These are phyloP conservation scores for Ochropleura plecta DNA, from an alignment of 2,888 invertebrate species.

Conservation along the genomic window DNA sequence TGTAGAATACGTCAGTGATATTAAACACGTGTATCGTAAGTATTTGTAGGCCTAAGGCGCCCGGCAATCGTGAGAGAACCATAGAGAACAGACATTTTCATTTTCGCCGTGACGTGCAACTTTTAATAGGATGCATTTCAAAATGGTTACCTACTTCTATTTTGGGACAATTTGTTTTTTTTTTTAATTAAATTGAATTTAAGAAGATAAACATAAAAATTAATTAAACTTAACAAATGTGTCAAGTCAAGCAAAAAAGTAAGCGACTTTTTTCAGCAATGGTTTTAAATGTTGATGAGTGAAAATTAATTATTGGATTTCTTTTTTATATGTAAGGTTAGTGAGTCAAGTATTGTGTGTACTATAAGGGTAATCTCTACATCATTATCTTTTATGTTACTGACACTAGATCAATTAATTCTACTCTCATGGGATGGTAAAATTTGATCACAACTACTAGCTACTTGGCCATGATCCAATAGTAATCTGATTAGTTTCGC, in stretches of 20 bases:
- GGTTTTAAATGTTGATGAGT: no score
- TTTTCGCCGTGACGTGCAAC: neutral
- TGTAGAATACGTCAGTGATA: slow-evolving; percentile 14
- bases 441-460: neutral
- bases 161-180: neutral
- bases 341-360: neutral
- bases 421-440: neutral
- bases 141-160: neutral
- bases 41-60: slow-evolving; percentile 27
- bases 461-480: neutral
- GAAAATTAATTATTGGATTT: neutral
- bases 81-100: neutral
- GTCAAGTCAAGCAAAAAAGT: neutral
- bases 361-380: no score
- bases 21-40: slow-evolving; percentile 26
- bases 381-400: neutral
- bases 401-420: neutral
- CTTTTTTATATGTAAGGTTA: neutral
- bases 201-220: neutral
- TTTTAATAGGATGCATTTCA: neutral
- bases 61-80: neutral
- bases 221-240: neutral
- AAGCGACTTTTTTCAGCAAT: neutral
- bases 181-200: neutral
- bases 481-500: slow-evolving; percentile 3